Conservation (phyloP, 2,888 invertebrate species). For the Eupeodes luniger region DNA sequence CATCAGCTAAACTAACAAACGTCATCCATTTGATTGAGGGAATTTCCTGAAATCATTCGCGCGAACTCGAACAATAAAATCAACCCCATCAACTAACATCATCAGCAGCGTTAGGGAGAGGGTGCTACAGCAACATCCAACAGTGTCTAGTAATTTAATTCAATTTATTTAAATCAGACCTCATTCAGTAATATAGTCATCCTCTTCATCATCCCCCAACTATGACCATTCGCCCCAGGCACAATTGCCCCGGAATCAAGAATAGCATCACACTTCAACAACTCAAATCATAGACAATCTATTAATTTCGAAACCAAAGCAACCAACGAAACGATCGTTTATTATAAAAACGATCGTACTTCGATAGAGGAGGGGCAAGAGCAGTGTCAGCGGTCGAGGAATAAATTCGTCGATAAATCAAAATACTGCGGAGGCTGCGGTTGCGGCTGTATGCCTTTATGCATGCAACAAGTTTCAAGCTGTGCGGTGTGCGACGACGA, state of each 20-base stretch:
- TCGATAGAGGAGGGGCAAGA: background rate
- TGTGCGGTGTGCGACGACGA: background rate
- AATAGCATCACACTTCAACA: conserved; percentile 5
- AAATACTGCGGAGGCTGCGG: background rate
- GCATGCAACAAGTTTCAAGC: background rate
- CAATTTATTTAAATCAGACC: conserved; percentile 34
- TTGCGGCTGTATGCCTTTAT: background rate
- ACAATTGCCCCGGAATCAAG: background rate
- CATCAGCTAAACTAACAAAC: background rate
- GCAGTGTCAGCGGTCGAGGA: too few relatives aligned
- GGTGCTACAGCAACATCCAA: background rate
- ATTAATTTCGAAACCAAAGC: conserved; percentile 31
- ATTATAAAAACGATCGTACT: background rate
- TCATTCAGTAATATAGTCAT: background rate
- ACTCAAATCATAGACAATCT: conserved; percentile 27
- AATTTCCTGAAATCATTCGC: conserved; percentile 12
- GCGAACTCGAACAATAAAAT: conserved; percentile 9
- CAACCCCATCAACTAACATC: background rate
- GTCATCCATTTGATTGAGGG: background rate
- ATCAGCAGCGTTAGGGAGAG: too few relatives aligned
- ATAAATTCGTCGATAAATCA: conserved; percentile 39
- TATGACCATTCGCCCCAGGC: background rate
- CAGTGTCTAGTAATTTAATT: conserved; percentile 38
- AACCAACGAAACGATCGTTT: background rate
- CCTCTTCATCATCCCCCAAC: background rate